phyloP scores from a whole-genome alignment of 2,113 vertebrate genomes.

The human (Homo sapiens) region DNA sequence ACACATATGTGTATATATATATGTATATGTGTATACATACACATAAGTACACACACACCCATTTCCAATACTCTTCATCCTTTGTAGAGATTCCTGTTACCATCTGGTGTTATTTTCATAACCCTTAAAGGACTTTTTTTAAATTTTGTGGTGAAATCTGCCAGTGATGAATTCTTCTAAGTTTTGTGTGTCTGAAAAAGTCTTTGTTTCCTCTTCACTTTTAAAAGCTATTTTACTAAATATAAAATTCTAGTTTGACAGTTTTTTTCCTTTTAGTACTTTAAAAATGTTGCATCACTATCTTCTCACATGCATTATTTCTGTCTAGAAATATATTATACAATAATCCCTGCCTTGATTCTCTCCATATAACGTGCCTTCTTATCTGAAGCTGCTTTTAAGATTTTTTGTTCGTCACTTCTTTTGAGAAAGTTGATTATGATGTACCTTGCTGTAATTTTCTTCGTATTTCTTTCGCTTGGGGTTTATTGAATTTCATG shows the following conservation, averaged over 20 bases:
- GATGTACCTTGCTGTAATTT: not conserved
- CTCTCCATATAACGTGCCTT: not conserved
- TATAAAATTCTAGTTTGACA: not conserved
- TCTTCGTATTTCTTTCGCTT: not conserved
- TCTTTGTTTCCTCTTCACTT: not conserved
- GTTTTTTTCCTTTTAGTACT: not conserved
- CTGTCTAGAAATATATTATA: not conserved
- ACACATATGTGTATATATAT: not conserved
- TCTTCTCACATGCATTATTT: not conserved
- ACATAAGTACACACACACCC: not conserved
- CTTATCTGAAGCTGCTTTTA: not conserved
- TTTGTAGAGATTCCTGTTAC: not conserved
- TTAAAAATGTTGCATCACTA: not conserved
- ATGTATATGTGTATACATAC: not conserved
- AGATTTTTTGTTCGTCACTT: not conserved
- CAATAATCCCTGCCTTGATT: not conserved
- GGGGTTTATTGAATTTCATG: not conserved
- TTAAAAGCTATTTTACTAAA: not conserved
- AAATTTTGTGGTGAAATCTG: not conserved
- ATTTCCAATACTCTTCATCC: not conserved
- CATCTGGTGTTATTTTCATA: not conserved
- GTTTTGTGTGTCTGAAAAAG: not conserved
- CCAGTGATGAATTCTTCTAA: not conserved
- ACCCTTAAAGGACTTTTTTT: not conserved
- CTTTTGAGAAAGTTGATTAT: not conserved